Evolutionary conservation across 2,113 vertebrate genomes (phyloP).

Genomic region (Onychostruthus taczanowskii): DNA sequence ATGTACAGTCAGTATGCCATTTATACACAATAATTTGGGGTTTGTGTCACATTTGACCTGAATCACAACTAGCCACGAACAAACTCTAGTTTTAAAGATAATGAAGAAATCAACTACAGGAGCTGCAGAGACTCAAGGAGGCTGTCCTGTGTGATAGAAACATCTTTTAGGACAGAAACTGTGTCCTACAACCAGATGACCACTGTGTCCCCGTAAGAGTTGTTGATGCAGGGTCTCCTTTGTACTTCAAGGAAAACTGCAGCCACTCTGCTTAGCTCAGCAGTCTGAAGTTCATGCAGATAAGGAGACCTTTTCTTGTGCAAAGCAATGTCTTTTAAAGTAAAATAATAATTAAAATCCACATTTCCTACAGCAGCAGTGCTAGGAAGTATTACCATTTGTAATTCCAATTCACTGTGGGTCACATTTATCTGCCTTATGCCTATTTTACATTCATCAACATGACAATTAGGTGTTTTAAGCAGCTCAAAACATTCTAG

Average conservation of each 20-base stretch:
- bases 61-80: background rate
- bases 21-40: background rate
- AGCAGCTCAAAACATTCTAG: conserved; percentile 1
- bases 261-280: background rate
- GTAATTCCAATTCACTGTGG: background rate
- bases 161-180: background rate
- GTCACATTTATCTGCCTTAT: background rate
- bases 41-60: background rate
- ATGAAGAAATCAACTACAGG: background rate
- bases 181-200: background rate
- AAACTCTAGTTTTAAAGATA: background rate
- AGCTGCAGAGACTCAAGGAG: background rate
- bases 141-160: background rate
- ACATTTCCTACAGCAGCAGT: background rate
- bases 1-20: background rate
- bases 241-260: background rate
- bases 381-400: background rate
- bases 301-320: background rate
- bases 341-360: conserved; percentile 4
- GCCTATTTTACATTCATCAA: conserved; percentile 25
- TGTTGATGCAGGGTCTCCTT: background rate
- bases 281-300: background rate
- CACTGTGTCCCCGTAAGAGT: background rate
- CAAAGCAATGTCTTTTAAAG: background rate
- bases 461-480: conserved; percentile 24